Evolutionary conservation across 2,888 invertebrate species (phyloP).

Genomic region (Muscina levida): DNA sequence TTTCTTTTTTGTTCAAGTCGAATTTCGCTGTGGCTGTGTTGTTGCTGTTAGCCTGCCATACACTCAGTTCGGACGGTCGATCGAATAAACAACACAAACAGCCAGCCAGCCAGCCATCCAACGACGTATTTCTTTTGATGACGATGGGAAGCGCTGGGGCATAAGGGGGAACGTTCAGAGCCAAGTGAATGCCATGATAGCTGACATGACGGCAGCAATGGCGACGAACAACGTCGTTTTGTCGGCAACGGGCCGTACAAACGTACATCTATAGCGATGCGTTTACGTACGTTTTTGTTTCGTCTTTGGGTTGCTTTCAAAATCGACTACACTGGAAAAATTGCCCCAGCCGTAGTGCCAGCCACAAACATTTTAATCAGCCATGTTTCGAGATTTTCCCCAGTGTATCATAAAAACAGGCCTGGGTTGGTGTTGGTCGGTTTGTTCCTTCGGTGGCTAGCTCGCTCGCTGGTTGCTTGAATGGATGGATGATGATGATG

Average conservation of each 20-base stretch:
- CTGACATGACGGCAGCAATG: constrained; percentile 69
- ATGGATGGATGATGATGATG: constrained; percentile 40
- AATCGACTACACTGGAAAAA: constrained; percentile 46
- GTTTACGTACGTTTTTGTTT: constrained; percentile 49
- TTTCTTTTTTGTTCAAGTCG: constrained; percentile 63
- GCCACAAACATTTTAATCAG: not conserved
- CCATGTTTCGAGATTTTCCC: constrained; percentile 7
- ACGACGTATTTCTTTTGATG: constrained; percentile 44
- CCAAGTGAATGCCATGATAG: constrained; percentile 70
- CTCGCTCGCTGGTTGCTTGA: constrained; percentile 30
- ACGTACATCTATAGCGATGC: constrained; percentile 41
- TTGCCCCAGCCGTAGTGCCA: not conserved
- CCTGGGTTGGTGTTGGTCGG: constrained; percentile 39
- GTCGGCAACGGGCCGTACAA: constrained; percentile 51
- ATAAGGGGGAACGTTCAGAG: constrained; percentile 54
- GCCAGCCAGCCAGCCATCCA: constrained; percentile 54
- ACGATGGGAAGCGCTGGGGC: constrained; percentile 44
- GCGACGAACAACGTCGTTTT: constrained; percentile 61
- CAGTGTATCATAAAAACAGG: constrained; percentile 37
- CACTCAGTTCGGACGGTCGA: constrained; percentile 62
- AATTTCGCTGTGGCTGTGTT: constrained; percentile 48
- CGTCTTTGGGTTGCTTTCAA: constrained; percentile 52
- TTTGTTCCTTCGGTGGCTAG: constrained; percentile 31
- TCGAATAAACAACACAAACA: constrained; percentile 64
- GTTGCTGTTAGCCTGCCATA: constrained; percentile 43